A percentile compares a stretch with the other conserved stretches of the same genome.
These are phyloP conservation scores for Hypsibius dujardini DNA, from an alignment of 1,140 invertebrate genomes.

Conservation along the genomic window DNA sequence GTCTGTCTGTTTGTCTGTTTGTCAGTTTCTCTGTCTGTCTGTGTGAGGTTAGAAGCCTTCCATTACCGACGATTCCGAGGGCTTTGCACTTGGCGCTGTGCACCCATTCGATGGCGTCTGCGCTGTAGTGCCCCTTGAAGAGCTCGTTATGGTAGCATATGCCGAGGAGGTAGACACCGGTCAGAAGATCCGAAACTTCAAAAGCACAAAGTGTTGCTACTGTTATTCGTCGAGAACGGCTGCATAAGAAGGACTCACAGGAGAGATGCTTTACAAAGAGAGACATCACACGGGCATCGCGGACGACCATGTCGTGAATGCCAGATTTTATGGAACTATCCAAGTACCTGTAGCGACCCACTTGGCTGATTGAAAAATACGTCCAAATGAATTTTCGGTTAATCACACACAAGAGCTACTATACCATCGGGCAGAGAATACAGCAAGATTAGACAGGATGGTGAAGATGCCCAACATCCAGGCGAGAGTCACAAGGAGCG, in stretches of 20 bases:
- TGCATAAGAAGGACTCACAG: background rate
- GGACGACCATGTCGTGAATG: conserved; percentile 4
- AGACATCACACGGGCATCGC: conserved; percentile 7
- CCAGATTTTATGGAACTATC: background rate
- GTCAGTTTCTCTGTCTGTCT: background rate
- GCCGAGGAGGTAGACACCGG: background rate
- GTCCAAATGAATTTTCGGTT: background rate
- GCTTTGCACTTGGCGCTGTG: conserved; percentile 8
- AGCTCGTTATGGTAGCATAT: conserved; percentile 7
- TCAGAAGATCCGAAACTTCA: conserved; percentile 10
- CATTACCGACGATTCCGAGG: conserved; percentile 2
- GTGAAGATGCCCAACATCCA: background rate
- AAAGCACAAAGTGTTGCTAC: background rate
- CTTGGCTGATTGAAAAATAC: background rate
- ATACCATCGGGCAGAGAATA: background rate
- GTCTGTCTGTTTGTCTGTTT: background rate
- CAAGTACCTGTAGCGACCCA: background rate
- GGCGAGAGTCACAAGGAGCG: background rate
- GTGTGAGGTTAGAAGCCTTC: background rate
- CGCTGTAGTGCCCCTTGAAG: background rate
- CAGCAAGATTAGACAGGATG: background rate
- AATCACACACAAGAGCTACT: too few species aligned
- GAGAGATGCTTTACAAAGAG: conserved; percentile 2
- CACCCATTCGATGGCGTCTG: background rate
- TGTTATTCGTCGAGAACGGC: background rate